These are phyloP conservation scores for Dermolepida albohirtum DNA, from an alignment of 2,888 invertebrate genomes.

Conservation along the genomic window DNA sequence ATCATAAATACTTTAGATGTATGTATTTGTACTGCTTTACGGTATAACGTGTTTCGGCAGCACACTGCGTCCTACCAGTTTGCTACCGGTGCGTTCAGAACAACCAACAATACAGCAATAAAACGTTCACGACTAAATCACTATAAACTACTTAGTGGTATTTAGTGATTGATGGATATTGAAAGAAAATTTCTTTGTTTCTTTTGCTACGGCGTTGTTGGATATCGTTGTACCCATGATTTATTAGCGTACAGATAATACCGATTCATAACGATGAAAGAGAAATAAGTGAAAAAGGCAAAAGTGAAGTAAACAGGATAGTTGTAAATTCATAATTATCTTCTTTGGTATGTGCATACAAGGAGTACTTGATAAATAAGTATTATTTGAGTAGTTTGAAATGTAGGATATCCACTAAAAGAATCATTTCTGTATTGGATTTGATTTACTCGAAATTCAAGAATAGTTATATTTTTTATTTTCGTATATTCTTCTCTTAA, in stretches of 20 bases:
- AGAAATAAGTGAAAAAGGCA: background rate
- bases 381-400: too few species aligned
- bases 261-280: background rate
- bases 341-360: background rate
- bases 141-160: conserved; percentile 40
- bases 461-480: too few species aligned
- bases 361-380: background rate
- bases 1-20: conserved; percentile 35
- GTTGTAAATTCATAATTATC: conserved; percentile 20
- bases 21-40: conserved; percentile 27
- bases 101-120: conserved; percentile 40
- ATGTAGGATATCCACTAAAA: too few species aligned
- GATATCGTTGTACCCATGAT: conserved; percentile 22
- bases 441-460: too few species aligned
- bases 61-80: conserved; percentile 23
- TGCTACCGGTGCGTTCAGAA: conserved; percentile 22
- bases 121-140: conserved; percentile 37
- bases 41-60: conserved; percentile 30
- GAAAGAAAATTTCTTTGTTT: conserved; percentile 30
- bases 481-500: too few species aligned
- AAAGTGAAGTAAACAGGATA: conserved; percentile 1
- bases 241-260: conserved; percentile 16
- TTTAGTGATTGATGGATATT: conserved; percentile 41
- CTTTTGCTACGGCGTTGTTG: conserved; percentile 18
- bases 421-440: too few species aligned